Conservation (phyloP, 1,140 invertebrate genomes). For the Cecropterus lyciades region DNA sequence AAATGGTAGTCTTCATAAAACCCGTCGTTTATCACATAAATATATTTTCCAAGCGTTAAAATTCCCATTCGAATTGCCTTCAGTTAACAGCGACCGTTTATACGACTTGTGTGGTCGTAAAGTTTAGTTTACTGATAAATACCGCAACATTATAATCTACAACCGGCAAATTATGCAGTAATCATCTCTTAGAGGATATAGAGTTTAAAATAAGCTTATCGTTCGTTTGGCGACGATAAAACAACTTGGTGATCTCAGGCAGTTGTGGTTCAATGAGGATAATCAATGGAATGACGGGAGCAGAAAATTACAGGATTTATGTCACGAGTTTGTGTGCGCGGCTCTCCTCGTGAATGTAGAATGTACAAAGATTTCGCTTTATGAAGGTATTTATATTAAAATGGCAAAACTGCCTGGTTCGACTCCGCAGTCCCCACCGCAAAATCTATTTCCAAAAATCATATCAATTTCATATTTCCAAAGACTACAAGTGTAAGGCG, state of each 20-base stretch:
- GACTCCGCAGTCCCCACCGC: no score
- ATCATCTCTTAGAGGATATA: background rate
- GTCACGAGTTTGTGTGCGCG: constrained; percentile 16
- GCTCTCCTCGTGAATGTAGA: background rate
- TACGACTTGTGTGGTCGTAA: constrained; percentile 32
- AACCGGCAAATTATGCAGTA: background rate
- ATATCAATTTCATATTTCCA: no score
- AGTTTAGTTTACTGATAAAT: constrained; percentile 34
- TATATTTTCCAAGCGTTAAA: background rate
- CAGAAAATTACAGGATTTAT: constrained; percentile 34
- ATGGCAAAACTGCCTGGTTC: no score
- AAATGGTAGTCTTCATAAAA: background rate
- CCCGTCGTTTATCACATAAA: background rate
- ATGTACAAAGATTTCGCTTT: no score
- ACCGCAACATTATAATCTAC: constrained; percentile 15
- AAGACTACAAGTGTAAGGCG: no score
- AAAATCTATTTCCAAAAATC: no score
- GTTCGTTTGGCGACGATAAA: background rate
- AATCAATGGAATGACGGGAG: constrained; percentile 32
- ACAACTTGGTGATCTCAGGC: constrained; percentile 11
- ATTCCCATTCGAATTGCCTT: background rate
- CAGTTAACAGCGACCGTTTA: constrained; percentile 13
- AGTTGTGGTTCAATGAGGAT: constrained; percentile 28
- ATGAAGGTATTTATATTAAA: no score
- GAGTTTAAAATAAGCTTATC: background rate